A percentile compares a stretch with the other conserved stretches of the same genome.
Evolutionary conservation across 2,797 vertebrate species (phyloP).

Genomic region (Heteromormyrus szaboi): DNA sequence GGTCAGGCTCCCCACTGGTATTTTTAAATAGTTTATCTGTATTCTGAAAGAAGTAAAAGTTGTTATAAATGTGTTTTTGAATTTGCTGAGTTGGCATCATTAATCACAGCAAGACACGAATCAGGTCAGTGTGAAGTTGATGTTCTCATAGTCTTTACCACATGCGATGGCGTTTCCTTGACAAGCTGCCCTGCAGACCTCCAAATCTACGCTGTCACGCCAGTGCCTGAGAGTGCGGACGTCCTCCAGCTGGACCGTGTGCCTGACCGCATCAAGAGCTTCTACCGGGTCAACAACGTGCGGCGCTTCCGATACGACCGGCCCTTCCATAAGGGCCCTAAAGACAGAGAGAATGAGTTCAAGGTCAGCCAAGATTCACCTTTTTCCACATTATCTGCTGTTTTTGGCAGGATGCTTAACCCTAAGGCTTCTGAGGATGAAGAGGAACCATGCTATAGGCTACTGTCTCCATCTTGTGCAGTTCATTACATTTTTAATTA

Average conservation of each 20-base stretch:
- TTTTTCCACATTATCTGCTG: neutral
- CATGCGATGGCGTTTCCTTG: slow-evolving; percentile 58
- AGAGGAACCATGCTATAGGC: neutral
- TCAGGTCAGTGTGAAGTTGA: neutral
- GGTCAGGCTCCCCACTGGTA: neutral
- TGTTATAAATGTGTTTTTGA: neutral
- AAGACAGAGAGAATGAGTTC: slow-evolving; percentile 97
- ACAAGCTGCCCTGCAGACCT: slow-evolving; percentile 70
- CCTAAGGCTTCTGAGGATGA: neutral
- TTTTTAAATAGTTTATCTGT: neutral
- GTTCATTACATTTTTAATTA: neutral
- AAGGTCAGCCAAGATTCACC: slow-evolving; percentile 65
- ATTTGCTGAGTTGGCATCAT: neutral
- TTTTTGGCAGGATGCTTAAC: neutral
- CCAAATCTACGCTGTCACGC: slow-evolving; percentile 95
- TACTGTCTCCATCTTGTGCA: neutral
- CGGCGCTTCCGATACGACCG: slow-evolving; percentile 93
- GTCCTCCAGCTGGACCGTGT: slow-evolving; percentile 94
- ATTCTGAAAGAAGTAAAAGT: neutral
- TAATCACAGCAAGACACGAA: neutral
- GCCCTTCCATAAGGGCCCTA: slow-evolving; percentile 94
- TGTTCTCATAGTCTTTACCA: neutral
- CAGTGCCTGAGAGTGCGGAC: slow-evolving; percentile 87
- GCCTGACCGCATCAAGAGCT: slow-evolving; percentile 96
- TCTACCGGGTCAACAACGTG: slow-evolving; percentile 96